These are phyloP conservation scores for Tipula vernalis DNA, from an alignment of 2,888 invertebrate genomes.

Conservation along the genomic window DNA sequence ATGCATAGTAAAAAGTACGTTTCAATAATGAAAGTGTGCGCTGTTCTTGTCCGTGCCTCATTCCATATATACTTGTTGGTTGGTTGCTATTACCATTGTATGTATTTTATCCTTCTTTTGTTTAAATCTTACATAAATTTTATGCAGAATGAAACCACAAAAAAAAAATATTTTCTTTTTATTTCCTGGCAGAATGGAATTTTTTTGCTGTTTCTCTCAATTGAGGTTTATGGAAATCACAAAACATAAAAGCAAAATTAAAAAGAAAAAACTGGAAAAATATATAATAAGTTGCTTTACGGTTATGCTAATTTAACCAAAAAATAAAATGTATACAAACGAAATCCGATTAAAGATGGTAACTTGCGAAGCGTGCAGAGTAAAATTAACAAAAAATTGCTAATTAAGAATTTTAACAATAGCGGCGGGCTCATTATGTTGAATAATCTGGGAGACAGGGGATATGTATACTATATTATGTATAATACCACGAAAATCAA, in stretches of 20 bases:
- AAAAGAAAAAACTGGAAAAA: neutral
- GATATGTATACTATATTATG: neutral
- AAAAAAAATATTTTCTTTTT: neutral
- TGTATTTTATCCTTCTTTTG: neutral
- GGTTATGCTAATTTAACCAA: neutral
- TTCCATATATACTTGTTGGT: neutral
- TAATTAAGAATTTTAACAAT: neutral
- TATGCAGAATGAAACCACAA: neutral
- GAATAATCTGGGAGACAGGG: neutral
- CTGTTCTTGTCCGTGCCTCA: neutral
- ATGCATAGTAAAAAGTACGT: neutral
- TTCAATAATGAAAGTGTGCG: neutral
- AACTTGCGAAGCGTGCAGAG: neutral
- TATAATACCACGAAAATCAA: neutral
- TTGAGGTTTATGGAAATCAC: neutral
- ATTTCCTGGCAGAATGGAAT: neutral
- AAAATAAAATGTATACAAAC: neutral
- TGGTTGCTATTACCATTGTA: neutral
- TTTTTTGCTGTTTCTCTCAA: neutral
- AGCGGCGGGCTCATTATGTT: neutral
- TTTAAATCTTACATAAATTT: neutral
- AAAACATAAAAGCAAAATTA: neutral
- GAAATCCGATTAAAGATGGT: neutral
- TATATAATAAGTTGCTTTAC: neutral
- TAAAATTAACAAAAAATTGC: neutral